A percentile compares a stretch with the other conserved stretches of the same genome.
phyloP scores from a whole-genome alignment of 2,888 invertebrate genomes.

The Bugulina stolonifera region DNA sequence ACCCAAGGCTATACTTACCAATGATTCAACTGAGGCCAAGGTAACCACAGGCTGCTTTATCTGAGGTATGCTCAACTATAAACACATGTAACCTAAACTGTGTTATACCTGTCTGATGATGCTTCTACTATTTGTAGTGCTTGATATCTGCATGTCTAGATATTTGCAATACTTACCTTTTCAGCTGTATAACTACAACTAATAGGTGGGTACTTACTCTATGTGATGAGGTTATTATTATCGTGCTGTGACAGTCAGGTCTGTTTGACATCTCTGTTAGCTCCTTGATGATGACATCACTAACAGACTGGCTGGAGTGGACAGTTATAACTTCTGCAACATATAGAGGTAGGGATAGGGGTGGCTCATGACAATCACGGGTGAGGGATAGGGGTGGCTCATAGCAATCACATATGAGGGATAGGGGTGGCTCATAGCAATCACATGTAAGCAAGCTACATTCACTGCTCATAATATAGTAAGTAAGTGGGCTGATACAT shows the following conservation, averaged over 20 bases:
- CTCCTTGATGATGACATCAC: background rate
- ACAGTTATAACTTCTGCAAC: conserved; percentile 17
- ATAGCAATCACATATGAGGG: background rate
- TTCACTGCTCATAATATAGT: too few relatives aligned
- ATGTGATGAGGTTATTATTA: background rate
- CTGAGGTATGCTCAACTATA: conserved; percentile 6
- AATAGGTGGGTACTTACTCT: conserved; percentile 21
- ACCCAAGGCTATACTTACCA: too few relatives aligned
- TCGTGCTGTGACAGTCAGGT: background rate
- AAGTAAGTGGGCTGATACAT: too few relatives aligned
- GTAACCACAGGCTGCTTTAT: conserved; percentile 7
- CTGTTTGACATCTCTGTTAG: background rate
- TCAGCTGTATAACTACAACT: too few relatives aligned
- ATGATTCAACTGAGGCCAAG: conserved; percentile 7
- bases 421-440: too few relatives aligned
- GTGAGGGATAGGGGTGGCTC: background rate
- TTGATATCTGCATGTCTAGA: too few relatives aligned
- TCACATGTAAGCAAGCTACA: too few relatives aligned
- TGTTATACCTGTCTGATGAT: too few relatives aligned
- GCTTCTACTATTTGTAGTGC: too few relatives aligned
- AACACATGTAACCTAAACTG: too few relatives aligned
- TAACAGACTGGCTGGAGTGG: conserved; percentile 1
- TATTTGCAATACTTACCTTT: too few relatives aligned
- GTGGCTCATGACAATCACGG: background rate
- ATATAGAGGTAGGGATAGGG: background rate